These are phyloP conservation scores for Ancistrus triradiatus DNA, from an alignment of 2,113 vertebrate species.

Conservation along the genomic window DNA sequence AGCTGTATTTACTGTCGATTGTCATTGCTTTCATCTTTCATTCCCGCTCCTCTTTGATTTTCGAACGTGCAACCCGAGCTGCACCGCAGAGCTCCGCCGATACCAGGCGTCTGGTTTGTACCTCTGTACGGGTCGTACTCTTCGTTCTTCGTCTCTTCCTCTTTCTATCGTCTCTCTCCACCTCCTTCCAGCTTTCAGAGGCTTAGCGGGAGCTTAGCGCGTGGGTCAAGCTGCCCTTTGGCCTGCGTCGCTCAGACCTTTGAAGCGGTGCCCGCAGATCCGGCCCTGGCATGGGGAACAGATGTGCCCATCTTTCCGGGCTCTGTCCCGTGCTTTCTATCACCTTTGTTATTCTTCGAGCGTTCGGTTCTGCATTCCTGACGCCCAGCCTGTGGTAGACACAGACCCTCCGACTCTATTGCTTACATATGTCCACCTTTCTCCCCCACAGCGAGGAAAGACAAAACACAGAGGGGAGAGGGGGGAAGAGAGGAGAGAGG, in stretches of 20 bases:
- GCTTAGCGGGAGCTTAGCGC: constrained; percentile 81
- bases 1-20: constrained; percentile 63
- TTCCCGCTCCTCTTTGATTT: constrained; percentile 52
- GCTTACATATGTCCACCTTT: constrained; percentile 97
- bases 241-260: constrained; percentile 89
- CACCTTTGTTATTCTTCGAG: constrained; percentile 96
- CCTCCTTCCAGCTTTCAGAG: constrained; percentile 83
- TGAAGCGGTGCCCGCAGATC: constrained; percentile 87
- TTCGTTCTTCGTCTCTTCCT: constrained; percentile 31
- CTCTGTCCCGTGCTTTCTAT: constrained; percentile 60
- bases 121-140: constrained; percentile 43
- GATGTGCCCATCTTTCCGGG: constrained; percentile 68
- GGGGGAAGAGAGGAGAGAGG: constrained; percentile 76
- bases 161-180: constrained; percentile 53
- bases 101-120: constrained; percentile 55
- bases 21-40: constrained; percentile 52
- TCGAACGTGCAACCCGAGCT: constrained; percentile 46
- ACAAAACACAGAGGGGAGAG: constrained; percentile 87
- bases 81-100: too few species aligned
- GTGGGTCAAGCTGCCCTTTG: constrained; percentile 87
- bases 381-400: constrained; percentile 84
- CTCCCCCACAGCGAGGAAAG: constrained; percentile 93
- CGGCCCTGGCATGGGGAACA: constrained; percentile 70
- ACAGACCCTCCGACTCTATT: constrained; percentile 93
- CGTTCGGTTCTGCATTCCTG: constrained; percentile 99